phyloP scores from a whole-genome alignment of 92 coral and sea anemone genomes.

The Epizoanthus rinbou region DNA sequence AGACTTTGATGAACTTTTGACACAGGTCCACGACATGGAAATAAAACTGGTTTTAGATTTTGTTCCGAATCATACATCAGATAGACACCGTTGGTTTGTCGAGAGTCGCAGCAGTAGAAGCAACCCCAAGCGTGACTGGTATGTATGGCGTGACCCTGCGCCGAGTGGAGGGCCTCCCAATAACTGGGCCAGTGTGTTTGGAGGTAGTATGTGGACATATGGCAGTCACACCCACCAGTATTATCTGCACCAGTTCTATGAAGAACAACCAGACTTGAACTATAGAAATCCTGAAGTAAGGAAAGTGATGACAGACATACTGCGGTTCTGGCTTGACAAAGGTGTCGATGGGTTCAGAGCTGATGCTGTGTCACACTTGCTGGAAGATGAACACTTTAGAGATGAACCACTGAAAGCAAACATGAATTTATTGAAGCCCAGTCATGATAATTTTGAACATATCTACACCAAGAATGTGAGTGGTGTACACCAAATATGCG shows the following conservation, averaged over 20 bases:
- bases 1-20: conserved; percentile 82
- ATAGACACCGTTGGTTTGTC: conserved; percentile 79
- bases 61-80: conserved; percentile 88
- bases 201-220: conserved; percentile 80
- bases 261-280: conserved; percentile 86
- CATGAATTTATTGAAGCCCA: conserved; percentile 53
- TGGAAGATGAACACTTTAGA: conserved; percentile 66
- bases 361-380: conserved; percentile 80
- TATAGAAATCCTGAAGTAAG: conserved; percentile 72
- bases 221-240: conserved; percentile 68
- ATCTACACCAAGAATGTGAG: conserved; percentile 67
- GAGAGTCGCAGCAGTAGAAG: conserved; percentile 63
- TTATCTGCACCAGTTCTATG: conserved; percentile 80
- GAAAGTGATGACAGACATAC: conserved; percentile 67
- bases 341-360: conserved; percentile 96
- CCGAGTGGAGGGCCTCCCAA: conserved; percentile 74
- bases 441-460: conserved; percentile 62
- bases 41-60: conserved; percentile 88
- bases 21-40: conserved; percentile 60
- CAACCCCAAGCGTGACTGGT: conserved; percentile 76
- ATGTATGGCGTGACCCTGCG: conserved; percentile 79
- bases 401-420: conserved; percentile 70
- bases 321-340: conserved; percentile 82
- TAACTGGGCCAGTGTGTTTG: conserved; percentile 84
- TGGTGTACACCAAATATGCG: conserved; percentile 64